Percentiles rank a stretch among this genome's conserved stretches.
These are phyloP conservation scores for Cladopsammia gracilis DNA, from an alignment of 64 coral and sea anemone genomes.

Conservation along the genomic window DNA sequence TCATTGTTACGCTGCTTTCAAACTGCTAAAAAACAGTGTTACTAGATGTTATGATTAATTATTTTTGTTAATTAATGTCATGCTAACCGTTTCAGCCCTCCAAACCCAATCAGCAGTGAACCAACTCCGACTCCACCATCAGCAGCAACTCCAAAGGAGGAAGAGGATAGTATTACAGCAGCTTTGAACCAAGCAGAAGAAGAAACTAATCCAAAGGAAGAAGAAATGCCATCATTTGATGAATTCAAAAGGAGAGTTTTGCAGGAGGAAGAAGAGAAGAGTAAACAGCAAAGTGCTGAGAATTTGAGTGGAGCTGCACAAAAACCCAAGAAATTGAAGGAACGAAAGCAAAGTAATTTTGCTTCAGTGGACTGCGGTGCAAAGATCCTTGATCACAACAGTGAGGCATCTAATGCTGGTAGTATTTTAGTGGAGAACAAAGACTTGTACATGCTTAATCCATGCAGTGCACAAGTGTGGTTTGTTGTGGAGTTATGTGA, in stretches of 20 bases:
- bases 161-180: constrained; percentile 86
- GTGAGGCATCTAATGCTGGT: constrained; percentile 83
- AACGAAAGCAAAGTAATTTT: constrained; percentile 94
- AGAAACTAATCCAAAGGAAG: constrained; percentile 70
- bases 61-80: neutral
- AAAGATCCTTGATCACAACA: constrained; percentile 82
- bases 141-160: constrained; percentile 22
- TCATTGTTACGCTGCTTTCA: too few relatives aligned
- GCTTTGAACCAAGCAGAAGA: constrained; percentile 87
- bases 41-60: too few relatives aligned
- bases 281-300: constrained; percentile 58
- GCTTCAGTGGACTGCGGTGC: constrained; percentile 94
- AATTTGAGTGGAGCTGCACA: constrained; percentile 36
- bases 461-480: constrained; percentile 94
- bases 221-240: constrained; percentile 98
- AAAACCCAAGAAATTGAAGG: constrained; percentile 84
- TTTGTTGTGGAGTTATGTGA: constrained; percentile 97
- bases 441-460: constrained; percentile 96
- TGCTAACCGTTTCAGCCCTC: neutral
- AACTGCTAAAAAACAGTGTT: too few relatives aligned
- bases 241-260: constrained; percentile 92
- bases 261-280: constrained; percentile 89
- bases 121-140: neutral
- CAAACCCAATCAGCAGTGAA: constrained; percentile 3
- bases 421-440: constrained; percentile 88